These are phyloP conservation scores for Andrena camellia DNA, from an alignment of 2,888 invertebrate species.

Conservation along the genomic window DNA sequence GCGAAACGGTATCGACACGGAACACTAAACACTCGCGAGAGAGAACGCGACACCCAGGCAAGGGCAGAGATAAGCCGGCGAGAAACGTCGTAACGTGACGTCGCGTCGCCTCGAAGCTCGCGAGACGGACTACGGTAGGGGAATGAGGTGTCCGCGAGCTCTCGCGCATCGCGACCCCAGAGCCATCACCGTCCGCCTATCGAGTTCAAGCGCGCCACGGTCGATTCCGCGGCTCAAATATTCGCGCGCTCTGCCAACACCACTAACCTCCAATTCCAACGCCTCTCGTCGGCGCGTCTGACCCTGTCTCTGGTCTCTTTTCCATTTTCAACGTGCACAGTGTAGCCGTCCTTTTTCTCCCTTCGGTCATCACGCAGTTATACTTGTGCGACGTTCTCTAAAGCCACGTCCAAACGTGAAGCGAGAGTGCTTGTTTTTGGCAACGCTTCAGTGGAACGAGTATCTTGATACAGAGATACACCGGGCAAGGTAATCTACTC, in stretches of 20 bases:
- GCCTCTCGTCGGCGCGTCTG: constrained; percentile 16
- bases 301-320: constrained; percentile 1
- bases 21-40: constrained; percentile 32
- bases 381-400: too few species aligned
- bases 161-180: constrained; percentile 78
- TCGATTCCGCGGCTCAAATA: constrained; percentile 75
- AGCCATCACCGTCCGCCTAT: constrained; percentile 75
- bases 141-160: constrained; percentile 79
- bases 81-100: constrained; percentile 51
- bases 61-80: constrained; percentile 45
- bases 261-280: constrained; percentile 43
- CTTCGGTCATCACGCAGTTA: too few species aligned
- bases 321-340: not conserved
- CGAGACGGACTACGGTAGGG: constrained; percentile 82
- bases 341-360: not conserved
- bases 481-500: too few species aligned
- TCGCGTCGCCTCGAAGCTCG: constrained; percentile 79
- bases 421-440: too few species aligned
- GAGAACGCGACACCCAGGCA: constrained; percentile 21
- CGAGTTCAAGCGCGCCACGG: constrained; percentile 73
- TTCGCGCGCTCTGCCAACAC: constrained; percentile 11
- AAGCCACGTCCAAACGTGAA: too few species aligned
- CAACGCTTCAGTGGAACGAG: too few species aligned
- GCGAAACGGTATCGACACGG: constrained; percentile 26
- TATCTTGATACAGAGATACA: too few species aligned